Evolutionary conservation across 2,797 vertebrate genomes (phyloP).

Genomic region (Chrysocyon brachyurus): DNA sequence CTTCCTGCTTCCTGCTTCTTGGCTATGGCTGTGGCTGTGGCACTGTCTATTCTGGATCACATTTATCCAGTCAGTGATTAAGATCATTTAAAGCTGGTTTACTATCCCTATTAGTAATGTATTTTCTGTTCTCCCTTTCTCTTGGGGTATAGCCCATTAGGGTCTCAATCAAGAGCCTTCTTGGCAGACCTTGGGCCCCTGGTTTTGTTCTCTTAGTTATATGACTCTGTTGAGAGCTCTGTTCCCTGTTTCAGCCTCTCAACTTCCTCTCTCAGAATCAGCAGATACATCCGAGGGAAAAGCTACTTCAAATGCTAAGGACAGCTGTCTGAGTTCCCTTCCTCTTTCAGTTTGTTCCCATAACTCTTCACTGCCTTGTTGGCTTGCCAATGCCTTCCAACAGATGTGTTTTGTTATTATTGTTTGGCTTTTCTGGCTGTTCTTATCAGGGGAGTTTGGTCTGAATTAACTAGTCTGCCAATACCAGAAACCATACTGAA

Average conservation of each 20-base stretch:
- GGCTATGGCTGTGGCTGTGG: neutral
- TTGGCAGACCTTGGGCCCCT: neutral
- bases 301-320: neutral
- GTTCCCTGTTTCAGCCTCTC: neutral
- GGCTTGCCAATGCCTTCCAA: neutral
- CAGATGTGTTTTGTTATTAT: neutral
- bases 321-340: neutral
- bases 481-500: constrained; percentile 11
- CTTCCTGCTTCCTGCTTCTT: neutral
- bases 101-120: neutral
- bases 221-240: neutral
- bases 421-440: neutral
- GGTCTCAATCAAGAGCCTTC: neutral
- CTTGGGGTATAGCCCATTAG: neutral
- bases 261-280: neutral
- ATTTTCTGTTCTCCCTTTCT: neutral
- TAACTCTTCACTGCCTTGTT: neutral
- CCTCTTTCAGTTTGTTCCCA: neutral
- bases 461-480: constrained; percentile 34
- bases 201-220: neutral
- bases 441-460: neutral
- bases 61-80: neutral
- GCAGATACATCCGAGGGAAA: neutral
- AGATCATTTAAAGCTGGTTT: neutral
- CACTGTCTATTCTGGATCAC: neutral